Conservation (phyloP, 2,797 vertebrate genomes). For the Poeciliopsis turneri region DNA sequence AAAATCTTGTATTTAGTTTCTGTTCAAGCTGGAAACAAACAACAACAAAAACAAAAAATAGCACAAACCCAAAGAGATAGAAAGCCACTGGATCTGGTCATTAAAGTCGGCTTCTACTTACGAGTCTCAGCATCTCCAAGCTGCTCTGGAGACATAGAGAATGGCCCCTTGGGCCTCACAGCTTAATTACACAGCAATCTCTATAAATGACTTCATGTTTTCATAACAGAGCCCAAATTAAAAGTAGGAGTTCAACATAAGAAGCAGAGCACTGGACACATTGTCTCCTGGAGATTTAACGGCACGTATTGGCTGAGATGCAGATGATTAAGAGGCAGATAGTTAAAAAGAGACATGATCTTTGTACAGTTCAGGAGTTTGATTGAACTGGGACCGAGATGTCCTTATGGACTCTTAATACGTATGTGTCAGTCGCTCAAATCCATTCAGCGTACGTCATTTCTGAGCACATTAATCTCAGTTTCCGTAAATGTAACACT, state of each 20-base stretch:
- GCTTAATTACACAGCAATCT: constrained; percentile 58
- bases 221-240: constrained; percentile 64
- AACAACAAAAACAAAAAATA: neutral
- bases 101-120: constrained; percentile 24
- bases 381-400: neutral
- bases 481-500: neutral
- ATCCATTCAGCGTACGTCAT: neutral
- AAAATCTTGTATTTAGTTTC: neutral
- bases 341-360: neutral
- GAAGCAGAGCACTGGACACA: constrained; percentile 42
- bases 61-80: neutral
- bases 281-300: constrained; percentile 48
- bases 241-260: constrained; percentile 37
- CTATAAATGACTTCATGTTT: constrained; percentile 61
- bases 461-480: neutral
- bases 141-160: constrained; percentile 14
- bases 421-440: neutral
- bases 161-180: constrained; percentile 26
- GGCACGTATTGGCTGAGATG: constrained; percentile 17
- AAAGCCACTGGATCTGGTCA: constrained; percentile 11
- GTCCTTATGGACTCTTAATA: neutral
- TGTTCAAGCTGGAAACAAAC: neutral
- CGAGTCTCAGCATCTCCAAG: constrained; percentile 1
- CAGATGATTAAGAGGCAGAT: constrained; percentile 16
- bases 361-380: neutral